Evolutionary conservation across 2,888 invertebrate genomes (phyloP).

Genomic region (Silvanus unidentatus): DNA sequence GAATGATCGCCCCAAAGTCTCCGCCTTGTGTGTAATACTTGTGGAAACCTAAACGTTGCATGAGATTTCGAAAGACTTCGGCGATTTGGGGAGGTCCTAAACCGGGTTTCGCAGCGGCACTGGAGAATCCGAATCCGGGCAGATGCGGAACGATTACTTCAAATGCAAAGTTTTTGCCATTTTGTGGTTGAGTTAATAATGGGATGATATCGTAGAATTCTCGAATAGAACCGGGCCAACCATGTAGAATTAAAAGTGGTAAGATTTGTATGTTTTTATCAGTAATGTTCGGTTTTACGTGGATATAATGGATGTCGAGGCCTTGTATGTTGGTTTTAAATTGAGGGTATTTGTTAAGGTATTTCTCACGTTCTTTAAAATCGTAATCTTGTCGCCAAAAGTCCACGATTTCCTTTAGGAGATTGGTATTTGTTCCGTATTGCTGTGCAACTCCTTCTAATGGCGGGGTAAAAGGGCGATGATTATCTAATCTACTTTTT

Average conservation of each 20-base stretch:
- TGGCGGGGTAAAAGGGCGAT: slow-evolving; percentile 46
- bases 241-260: slow-evolving; percentile 71
- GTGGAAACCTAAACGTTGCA: slow-evolving; percentile 62
- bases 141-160: slow-evolving; percentile 57
- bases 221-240: slow-evolving; percentile 83
- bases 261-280: slow-evolving; percentile 43
- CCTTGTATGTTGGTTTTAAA: slow-evolving; percentile 69
- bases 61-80: slow-evolving; percentile 59
- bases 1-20: slow-evolving; percentile 73
- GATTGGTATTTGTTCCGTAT: slow-evolving; percentile 71
- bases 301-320: slow-evolving; percentile 58
- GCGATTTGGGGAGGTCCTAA: slow-evolving; percentile 54
- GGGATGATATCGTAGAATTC: slow-evolving; percentile 78
- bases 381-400: slow-evolving; percentile 72
- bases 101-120: slow-evolving; percentile 58
- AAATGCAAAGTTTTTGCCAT: slow-evolving; percentile 56
- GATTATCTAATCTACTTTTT: slow-evolving; percentile 51
- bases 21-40: slow-evolving; percentile 71
- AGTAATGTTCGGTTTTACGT: slow-evolving; percentile 50
- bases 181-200: slow-evolving; percentile 50
- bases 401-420: slow-evolving; percentile 59
- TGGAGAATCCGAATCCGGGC: slow-evolving; percentile 51
- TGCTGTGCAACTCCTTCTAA: slow-evolving; percentile 64
- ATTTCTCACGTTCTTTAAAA: slow-evolving; percentile 57
- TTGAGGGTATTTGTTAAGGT: slow-evolving; percentile 62